These are phyloP conservation scores for Bactericera cockerelli DNA, from an alignment of 1,140 invertebrate genomes.

Conservation along the genomic window DNA sequence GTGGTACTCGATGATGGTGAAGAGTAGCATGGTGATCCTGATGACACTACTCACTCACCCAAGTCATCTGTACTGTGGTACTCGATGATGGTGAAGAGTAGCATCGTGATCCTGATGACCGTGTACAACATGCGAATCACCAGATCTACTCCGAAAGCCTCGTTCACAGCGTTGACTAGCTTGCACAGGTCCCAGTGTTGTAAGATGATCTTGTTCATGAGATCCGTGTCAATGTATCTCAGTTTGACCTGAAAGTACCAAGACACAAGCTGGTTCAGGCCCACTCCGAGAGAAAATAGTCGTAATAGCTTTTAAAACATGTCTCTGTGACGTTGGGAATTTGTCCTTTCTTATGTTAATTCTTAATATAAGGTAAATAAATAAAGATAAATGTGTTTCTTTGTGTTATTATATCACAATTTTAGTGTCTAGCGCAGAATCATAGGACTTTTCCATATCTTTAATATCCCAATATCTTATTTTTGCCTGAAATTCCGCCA, in stretches of 20 bases:
- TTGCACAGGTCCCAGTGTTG: constrained; percentile 5
- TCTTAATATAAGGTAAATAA: no score
- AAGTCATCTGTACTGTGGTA: not conserved
- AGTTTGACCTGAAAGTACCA: not conserved
- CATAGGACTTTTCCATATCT: no score
- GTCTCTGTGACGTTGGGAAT: no score
- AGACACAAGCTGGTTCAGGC: no score
- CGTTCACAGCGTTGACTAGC: constrained; percentile 1
- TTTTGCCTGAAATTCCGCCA: no score
- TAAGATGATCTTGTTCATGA: not conserved
- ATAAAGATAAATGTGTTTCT: no score
- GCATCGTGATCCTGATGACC: not conserved
- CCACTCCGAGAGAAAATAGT: no score
- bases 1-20: not conserved
- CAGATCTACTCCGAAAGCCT: not conserved
- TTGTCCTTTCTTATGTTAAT: no score
- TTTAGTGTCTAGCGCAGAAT: no score
- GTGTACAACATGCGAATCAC: constrained; percentile 2
- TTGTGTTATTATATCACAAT: no score
- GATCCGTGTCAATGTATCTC: not conserved
- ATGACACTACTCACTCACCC: not conserved
- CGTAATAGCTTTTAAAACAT: no score
- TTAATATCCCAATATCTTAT: no score
- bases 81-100: not conserved
- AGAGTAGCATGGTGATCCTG: not conserved